Percentiles rank a stretch among this genome's conserved stretches.
Conservation (phyloP, 2,888 invertebrate species). For the Anthophora plumipes region DNA sequence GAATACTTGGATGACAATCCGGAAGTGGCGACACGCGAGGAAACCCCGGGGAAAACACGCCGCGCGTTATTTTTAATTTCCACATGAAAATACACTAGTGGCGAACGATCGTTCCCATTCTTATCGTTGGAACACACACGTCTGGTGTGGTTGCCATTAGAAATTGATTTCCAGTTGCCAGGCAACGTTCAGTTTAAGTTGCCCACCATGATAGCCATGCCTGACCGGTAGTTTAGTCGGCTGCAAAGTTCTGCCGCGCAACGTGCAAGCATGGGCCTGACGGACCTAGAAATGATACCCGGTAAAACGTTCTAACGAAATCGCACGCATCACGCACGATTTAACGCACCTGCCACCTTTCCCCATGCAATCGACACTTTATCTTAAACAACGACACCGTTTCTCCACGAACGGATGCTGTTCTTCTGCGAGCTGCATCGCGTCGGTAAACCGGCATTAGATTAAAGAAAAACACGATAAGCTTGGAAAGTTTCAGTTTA, state of each 20-base stretch:
- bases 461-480: not conserved
- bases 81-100: constrained; percentile 33
- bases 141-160: constrained; percentile 69
- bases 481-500: not conserved
- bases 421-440: not conserved
- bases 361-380: constrained; percentile 2
- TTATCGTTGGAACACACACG: constrained; percentile 49
- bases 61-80: constrained; percentile 39
- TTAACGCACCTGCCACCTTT: constrained; percentile 29
- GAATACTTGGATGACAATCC: constrained; percentile 41
- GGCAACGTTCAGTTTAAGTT: constrained; percentile 78
- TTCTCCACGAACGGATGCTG: not conserved
- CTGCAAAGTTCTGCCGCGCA: constrained; percentile 76
- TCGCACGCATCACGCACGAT: constrained; percentile 33
- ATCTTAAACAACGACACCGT: not conserved
- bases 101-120: constrained; percentile 61
- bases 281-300: constrained; percentile 81
- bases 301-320: constrained; percentile 71
- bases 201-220: constrained; percentile 74
- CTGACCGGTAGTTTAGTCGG: constrained; percentile 78
- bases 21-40: constrained; percentile 26
- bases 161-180: constrained; percentile 82
- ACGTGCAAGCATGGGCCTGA: constrained; percentile 79
- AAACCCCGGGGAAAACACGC: not conserved
- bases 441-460: constrained; percentile 15